Conservation (phyloP, 2,797 vertebrate species). For the Glossophaga mutica region DNA sequence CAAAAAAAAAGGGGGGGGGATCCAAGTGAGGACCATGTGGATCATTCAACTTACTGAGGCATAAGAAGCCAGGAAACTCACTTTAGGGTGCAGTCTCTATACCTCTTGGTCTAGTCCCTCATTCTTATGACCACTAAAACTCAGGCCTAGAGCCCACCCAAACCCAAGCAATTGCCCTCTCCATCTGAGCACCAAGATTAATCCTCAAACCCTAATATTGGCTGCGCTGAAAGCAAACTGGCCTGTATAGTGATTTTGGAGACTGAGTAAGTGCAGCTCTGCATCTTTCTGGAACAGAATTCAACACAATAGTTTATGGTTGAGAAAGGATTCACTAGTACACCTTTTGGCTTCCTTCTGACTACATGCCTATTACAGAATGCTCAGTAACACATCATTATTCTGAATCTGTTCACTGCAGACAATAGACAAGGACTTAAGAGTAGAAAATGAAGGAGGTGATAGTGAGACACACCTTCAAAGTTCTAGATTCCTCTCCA, state of each 20-base stretch:
- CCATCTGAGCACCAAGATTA: not conserved
- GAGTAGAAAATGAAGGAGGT: not conserved
- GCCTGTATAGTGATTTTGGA: not conserved
- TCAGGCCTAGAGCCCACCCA: not conserved
- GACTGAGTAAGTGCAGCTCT: not conserved
- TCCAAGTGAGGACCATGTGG: not conserved
- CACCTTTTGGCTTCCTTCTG: not conserved
- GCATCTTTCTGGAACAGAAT: not conserved
- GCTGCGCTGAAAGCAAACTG: not conserved
- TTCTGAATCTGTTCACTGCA: not conserved
- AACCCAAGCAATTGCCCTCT: not conserved
- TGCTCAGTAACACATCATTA: not conserved
- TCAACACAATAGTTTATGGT: not conserved
- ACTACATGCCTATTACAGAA: not conserved
- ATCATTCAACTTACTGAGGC: not conserved
- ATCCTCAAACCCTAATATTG: not conserved
- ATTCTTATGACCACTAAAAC: not conserved
- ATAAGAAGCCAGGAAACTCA: not conserved
- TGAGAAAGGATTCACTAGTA: not conserved
- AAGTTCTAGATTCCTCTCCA: not conserved
- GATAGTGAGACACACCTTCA: not conserved
- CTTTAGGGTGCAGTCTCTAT: not conserved
- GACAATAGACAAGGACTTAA: not conserved
- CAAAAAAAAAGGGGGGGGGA: not conserved
- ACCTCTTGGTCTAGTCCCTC: not conserved